These are phyloP conservation scores for Aplysina aerophoba DNA, from an alignment of 37 sponge, comb jelly and placozoan species.

Conservation along the genomic window DNA sequence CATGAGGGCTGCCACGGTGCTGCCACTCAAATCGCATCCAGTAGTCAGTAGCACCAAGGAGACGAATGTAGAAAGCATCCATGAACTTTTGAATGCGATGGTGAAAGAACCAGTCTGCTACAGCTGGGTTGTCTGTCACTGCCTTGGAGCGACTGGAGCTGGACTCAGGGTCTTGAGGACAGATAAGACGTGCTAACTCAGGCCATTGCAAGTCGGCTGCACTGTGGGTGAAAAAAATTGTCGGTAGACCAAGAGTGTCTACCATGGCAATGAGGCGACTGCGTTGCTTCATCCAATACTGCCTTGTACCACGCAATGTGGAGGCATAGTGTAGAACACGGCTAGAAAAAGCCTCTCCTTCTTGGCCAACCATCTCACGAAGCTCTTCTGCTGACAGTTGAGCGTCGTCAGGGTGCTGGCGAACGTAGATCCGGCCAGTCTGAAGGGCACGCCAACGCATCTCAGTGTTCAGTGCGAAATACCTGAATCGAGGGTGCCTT, in stretches of 20 bases:
- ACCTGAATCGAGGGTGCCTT: slow-evolving; percentile 40
- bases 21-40: slow-evolving; percentile 70
- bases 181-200: slow-evolving; percentile 53
- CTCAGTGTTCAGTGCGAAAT: slow-evolving; percentile 20
- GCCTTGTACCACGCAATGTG: slow-evolving; percentile 43
- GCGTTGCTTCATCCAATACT: slow-evolving; percentile 60
- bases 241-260: slow-evolving; percentile 50
- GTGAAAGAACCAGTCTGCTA: slow-evolving; percentile 43
- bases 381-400: slow-evolving; percentile 40
- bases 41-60: slow-evolving; percentile 58
- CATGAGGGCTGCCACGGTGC: slow-evolving; percentile 60
- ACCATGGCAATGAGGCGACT: slow-evolving; percentile 55
- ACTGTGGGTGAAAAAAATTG: slow-evolving; percentile 46
- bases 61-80: slow-evolving; percentile 22
- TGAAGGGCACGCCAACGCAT: slow-evolving; percentile 33
- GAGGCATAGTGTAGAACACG: slow-evolving; percentile 48
- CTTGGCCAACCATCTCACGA: slow-evolving; percentile 51
- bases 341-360: slow-evolving; percentile 33
- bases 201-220: slow-evolving; percentile 67
- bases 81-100: background rate
- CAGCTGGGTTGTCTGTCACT: slow-evolving; percentile 28
- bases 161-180: slow-evolving; percentile 35
- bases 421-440: slow-evolving; percentile 25
- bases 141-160: slow-evolving; percentile 10
- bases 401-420: slow-evolving; percentile 34